These are phyloP conservation scores for Chelonoidis abingdonii DNA, from an alignment of 2,113 vertebrate species.

Conservation along the genomic window DNA sequence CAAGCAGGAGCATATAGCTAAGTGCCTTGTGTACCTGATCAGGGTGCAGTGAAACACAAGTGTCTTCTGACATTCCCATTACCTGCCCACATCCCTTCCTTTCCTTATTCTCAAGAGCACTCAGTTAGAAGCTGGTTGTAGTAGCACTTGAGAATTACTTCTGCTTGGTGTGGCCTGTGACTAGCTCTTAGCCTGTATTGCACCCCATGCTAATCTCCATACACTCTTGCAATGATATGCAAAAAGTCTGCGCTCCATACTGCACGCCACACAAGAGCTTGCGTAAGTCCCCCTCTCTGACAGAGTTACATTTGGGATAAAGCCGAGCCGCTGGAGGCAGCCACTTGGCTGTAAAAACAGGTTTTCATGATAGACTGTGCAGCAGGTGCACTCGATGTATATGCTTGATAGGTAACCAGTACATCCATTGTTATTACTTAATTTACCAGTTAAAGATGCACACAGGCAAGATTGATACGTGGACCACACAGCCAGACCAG, in stretches of 20 bases:
- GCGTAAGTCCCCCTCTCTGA: neutral
- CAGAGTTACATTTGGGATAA: neutral
- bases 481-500: too few species aligned
- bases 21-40: neutral
- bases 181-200: neutral
- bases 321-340: too few species aligned
- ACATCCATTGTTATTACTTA: neutral
- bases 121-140: rapidly evolving
- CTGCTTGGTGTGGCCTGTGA: rapidly evolving
- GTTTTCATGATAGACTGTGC: rapidly evolving
- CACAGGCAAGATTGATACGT: neutral
- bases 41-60: rapidly evolving
- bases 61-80: neutral
- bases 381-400: neutral
- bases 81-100: neutral
- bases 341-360: neutral
- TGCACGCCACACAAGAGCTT: rapidly evolving
- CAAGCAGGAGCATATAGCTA: neutral
- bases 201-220: rapidly evolving
- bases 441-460: neutral
- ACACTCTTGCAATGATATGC: neutral
- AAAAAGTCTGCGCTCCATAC: neutral
- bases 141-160: rapidly evolving
- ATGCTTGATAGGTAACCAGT: neutral
- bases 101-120: rapidly evolving